Evolutionary conservation across 2,113 vertebrate genomes (phyloP).

Genomic region (Zootoca vivipara): DNA sequence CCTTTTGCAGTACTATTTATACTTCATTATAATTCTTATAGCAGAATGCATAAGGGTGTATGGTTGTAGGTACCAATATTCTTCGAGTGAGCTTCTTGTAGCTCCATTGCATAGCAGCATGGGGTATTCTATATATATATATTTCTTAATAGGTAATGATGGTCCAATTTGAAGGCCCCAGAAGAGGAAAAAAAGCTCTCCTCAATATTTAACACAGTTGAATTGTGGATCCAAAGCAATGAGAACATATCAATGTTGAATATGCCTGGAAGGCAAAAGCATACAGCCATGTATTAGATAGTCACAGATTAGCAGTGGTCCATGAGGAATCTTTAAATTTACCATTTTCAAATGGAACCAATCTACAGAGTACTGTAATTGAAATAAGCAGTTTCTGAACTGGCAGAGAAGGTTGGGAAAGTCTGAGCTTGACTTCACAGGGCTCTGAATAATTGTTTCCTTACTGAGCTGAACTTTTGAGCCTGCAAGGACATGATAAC

Average conservation of each 20-base stretch:
- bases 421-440: neutral
- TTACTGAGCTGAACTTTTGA: neutral
- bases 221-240: neutral
- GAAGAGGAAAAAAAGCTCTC: neutral
- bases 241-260: neutral
- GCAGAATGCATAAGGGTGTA: neutral
- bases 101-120: constrained; percentile 3
- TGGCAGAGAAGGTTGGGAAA: neutral
- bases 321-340: constrained; percentile 19
- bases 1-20: neutral
- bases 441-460: neutral
- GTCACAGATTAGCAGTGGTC: neutral
- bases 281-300: neutral
- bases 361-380: constrained; percentile 8
- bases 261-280: neutral
- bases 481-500: neutral
- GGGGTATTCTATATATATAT: neutral
- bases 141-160: constrained; percentile 11
- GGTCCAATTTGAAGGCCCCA: constrained; percentile 15
- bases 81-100: constrained; percentile 21
- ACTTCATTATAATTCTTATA: neutral
- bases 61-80: neutral
- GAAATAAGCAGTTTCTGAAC: neutral
- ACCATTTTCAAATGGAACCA: neutral
- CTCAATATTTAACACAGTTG: constrained; percentile 23